Percentiles rank a stretch among this genome's conserved stretches.
phyloP scores from a whole-genome alignment of 2,113 vertebrate genomes.

The Carlito syrichta region DNA sequence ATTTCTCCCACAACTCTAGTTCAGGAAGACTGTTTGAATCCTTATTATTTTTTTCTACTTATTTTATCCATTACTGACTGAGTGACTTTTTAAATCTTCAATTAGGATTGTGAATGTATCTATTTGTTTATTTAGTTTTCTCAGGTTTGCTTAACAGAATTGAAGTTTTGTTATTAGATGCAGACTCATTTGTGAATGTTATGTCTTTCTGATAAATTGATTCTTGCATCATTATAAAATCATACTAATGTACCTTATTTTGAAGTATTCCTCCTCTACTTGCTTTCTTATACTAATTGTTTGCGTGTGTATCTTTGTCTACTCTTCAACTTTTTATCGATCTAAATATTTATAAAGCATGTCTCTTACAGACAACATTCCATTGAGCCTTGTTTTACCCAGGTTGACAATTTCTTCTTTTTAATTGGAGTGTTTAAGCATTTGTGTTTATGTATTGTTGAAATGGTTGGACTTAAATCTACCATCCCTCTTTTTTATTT shows the following conservation, averaged over 20 bases:
- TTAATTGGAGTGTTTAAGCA: background rate
- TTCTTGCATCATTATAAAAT: background rate
- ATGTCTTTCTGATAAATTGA: background rate
- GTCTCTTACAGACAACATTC: background rate
- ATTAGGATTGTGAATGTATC: background rate
- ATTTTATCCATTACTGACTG: background rate
- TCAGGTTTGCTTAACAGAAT: background rate
- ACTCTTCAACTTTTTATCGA: background rate
- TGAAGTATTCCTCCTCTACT: background rate
- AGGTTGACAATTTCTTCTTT: background rate
- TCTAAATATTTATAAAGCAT: conserved; percentile 12
- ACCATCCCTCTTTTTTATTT: background rate
- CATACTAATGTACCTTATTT: background rate
- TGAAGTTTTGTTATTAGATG: background rate
- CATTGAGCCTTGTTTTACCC: background rate
- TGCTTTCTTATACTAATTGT: background rate
- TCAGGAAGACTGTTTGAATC: background rate
- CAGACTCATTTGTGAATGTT: background rate
- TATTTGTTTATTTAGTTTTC: background rate
- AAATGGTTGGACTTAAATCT: background rate
- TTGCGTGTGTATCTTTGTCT: background rate
- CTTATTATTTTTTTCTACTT: background rate
- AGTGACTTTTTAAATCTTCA: background rate
- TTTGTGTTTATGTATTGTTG: background rate
- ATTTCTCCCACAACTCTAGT: background rate